Percentiles rank a stretch among this genome's conserved stretches.
These are phyloP conservation scores for Phrynocephalus forsythii DNA, from an alignment of 2,797 vertebrate species.

Conservation along the genomic window DNA sequence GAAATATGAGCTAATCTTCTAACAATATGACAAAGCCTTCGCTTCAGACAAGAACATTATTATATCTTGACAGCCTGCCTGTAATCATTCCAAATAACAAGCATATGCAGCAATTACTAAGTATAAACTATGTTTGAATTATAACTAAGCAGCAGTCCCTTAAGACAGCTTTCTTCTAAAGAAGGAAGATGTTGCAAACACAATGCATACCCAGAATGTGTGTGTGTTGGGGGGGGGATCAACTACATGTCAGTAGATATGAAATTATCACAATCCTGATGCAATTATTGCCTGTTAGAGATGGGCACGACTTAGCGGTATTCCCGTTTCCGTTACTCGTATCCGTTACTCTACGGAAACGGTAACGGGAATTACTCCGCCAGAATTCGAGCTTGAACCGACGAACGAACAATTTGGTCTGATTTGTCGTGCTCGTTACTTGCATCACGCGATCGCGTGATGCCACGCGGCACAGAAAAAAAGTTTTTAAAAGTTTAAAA, in stretches of 20 bases:
- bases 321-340: no score
- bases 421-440: no score
- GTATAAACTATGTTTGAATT: slow-evolving; percentile 28
- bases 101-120: slow-evolving; percentile 34
- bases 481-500: no score
- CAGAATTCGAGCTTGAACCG: no score
- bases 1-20: slow-evolving; percentile 43
- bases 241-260: slow-evolving; percentile 15
- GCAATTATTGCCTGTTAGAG: slow-evolving; percentile 57
- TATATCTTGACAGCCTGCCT: neutral
- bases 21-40: slow-evolving; percentile 35
- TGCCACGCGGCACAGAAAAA: no score
- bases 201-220: neutral
- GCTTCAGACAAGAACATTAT: slow-evolving; percentile 14
- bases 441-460: no score
- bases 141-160: neutral
- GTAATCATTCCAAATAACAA: slow-evolving; percentile 24
- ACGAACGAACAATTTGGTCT: no score
- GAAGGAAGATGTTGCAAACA: neutral
- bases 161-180: slow-evolving; percentile 23
- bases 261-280: slow-evolving; percentile 37
- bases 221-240: neutral
- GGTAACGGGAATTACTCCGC: no score
- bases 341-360: no score
- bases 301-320: no score